phyloP scores from a whole-genome alignment of 2,113 vertebrate species.

The Solenodon paradoxus region DNA sequence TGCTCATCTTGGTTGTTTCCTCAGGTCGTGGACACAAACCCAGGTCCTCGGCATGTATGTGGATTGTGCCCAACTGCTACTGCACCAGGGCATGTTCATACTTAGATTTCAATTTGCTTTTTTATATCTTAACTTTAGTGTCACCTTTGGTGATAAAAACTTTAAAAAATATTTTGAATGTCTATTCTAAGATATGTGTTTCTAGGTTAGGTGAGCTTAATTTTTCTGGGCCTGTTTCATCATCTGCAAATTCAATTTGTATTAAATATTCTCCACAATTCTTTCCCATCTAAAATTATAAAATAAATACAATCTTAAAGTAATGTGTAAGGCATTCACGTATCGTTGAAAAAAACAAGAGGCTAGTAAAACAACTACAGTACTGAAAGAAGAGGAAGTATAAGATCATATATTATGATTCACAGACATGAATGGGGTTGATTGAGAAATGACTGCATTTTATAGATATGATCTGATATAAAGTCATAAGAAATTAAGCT shows the following conservation, averaged over 20 bases:
- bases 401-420: background rate
- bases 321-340: background rate
- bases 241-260: background rate
- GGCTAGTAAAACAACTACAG: background rate
- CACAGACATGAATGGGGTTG: background rate
- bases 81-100: too few relatives aligned
- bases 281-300: background rate
- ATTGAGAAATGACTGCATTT: background rate
- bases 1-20: too few relatives aligned
- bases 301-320: background rate
- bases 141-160: background rate
- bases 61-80: too few relatives aligned
- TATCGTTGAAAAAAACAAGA: background rate
- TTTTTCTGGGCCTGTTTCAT: background rate
- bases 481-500: background rate
- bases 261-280: background rate
- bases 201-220: background rate
- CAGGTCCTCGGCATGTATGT: too few relatives aligned
- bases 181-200: background rate
- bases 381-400: background rate
- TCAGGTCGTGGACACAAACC: too few relatives aligned
- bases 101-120: background rate
- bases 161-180: background rate
- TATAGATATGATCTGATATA: background rate
- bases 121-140: background rate